These are phyloP conservation scores for Micrasema minimum DNA, from an alignment of 1,140 invertebrate genomes.

Conservation along the genomic window DNA sequence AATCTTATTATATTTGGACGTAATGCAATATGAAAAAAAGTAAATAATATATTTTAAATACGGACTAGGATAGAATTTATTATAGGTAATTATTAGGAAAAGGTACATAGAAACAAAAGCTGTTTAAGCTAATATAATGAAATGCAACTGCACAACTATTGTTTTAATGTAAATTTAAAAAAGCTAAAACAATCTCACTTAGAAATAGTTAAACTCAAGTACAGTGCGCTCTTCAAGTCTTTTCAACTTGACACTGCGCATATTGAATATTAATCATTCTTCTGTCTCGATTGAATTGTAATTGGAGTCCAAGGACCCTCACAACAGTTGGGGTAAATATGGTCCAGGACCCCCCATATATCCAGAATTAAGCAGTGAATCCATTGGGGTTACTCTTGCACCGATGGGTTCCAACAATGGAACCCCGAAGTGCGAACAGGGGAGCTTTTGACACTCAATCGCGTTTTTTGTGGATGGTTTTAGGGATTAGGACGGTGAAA, in stretches of 20 bases:
- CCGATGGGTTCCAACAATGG: conserved; percentile 11
- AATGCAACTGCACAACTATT: too few relatives aligned
- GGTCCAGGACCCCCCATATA: conserved; percentile 35
- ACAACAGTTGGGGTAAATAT: conserved; percentile 37
- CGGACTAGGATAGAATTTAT: too few relatives aligned
- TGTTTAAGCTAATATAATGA: too few relatives aligned
- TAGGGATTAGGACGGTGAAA: conserved; percentile 13
- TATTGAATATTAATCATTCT: conserved; percentile 43
- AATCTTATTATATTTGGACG: too few relatives aligned
- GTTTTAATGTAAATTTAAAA: too few relatives aligned
- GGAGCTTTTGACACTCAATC: conserved; percentile 31
- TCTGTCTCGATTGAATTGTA: conserved; percentile 23
- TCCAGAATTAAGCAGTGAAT: background rate
- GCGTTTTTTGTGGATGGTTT: conserved; percentile 25
- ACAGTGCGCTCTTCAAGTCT: too few relatives aligned
- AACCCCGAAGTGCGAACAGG: background rate
- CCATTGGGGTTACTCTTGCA: conserved; percentile 7
- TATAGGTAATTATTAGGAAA: too few relatives aligned
- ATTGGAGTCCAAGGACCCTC: conserved; percentile 40
- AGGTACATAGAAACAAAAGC: too few relatives aligned
- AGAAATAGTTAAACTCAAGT: too few relatives aligned
- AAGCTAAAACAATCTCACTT: too few relatives aligned
- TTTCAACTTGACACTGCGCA: conserved; percentile 28
- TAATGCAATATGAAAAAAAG: too few relatives aligned
- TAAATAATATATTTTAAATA: too few relatives aligned